Percentiles rank a stretch among this genome's conserved stretches.
These are phyloP conservation scores for Platichthys stellatus DNA, from an alignment of 2,113 vertebrate genomes.

Conservation along the genomic window DNA sequence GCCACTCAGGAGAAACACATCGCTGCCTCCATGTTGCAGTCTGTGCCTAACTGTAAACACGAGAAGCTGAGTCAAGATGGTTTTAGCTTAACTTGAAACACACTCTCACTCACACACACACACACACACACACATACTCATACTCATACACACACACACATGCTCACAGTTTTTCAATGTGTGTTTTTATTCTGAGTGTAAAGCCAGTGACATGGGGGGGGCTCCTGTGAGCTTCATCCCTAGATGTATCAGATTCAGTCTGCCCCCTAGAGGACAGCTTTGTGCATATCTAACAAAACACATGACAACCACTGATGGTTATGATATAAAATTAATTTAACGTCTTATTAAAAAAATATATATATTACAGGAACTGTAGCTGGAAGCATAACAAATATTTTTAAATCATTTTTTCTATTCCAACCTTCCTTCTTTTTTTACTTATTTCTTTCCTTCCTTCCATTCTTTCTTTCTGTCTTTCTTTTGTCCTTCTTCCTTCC, in stretches of 20 bases:
- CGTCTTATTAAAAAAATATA: background rate
- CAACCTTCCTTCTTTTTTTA: too few relatives aligned
- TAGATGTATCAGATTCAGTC: constrained; percentile 49
- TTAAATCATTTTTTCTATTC: too few relatives aligned
- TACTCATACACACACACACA: background rate
- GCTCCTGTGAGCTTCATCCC: background rate
- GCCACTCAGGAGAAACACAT: constrained; percentile 21
- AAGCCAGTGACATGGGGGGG: constrained; percentile 9
- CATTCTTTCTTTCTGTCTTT: too few relatives aligned
- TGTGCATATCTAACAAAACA: background rate
- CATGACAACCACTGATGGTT: background rate
- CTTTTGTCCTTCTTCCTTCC: too few relatives aligned
- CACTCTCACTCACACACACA: too few relatives aligned
- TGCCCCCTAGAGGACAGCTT: constrained; percentile 75
- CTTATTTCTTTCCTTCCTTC: too few relatives aligned
- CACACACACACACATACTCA: background rate
- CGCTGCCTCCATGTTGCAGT: constrained; percentile 9
- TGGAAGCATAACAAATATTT: background rate
- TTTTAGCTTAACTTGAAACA: background rate
- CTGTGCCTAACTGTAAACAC: constrained; percentile 8
- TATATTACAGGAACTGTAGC: background rate
- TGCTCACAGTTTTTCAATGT: background rate
- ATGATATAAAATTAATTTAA: background rate
- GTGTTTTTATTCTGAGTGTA: constrained; percentile 1
- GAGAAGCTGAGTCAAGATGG: too few relatives aligned